A percentile compares a stretch with the other conserved stretches of the same genome.
Evolutionary conservation across 2,888 invertebrate genomes (phyloP).

Genomic region (Drosophila niveifrons): DNA sequence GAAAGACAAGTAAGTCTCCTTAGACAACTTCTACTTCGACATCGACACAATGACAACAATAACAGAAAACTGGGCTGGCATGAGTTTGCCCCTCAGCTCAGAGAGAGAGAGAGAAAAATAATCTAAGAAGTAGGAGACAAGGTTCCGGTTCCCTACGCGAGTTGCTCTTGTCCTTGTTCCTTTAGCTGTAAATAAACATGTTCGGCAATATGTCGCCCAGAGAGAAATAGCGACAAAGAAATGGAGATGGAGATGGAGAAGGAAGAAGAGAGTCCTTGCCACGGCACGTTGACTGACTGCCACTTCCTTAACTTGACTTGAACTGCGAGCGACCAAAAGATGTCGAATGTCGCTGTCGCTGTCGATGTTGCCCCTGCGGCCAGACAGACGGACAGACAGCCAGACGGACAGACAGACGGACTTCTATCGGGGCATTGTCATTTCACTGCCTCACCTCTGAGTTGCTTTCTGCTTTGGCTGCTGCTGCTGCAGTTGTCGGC

Average conservation of each 20-base stretch:
- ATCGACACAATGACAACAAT: constrained; percentile 45
- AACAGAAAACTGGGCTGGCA: constrained; percentile 32
- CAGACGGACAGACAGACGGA: constrained; percentile 2
- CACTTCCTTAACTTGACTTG: constrained; percentile 46
- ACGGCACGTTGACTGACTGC: constrained; percentile 6
- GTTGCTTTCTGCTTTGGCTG: constrained; percentile 7
- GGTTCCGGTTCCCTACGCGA: constrained; percentile 50
- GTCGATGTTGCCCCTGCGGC: constrained; percentile 56
- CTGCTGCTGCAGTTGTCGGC: constrained; percentile 35
- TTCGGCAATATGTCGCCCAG: constrained; percentile 72
- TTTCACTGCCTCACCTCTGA: constrained; percentile 9
- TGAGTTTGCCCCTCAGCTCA: constrained; percentile 34
- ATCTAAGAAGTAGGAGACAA: background rate
- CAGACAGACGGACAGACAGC: constrained; percentile 13
- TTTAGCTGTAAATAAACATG: constrained; percentile 77
- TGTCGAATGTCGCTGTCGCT: constrained; percentile 10
- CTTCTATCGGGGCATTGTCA: constrained; percentile 47
- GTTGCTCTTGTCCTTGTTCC: constrained; percentile 60
- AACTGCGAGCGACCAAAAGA: constrained; percentile 2
- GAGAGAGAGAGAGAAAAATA: no score
- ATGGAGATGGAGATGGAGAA: background rate
- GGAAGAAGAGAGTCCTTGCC: background rate
- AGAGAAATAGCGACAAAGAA: constrained; percentile 15
- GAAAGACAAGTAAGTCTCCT: no score
- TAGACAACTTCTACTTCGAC: no score